Evolutionary conservation across 2,797 vertebrate genomes (phyloP), one percentile per base, ranked within the genome.

Genomic region (Danio aesculapii): DNA sequence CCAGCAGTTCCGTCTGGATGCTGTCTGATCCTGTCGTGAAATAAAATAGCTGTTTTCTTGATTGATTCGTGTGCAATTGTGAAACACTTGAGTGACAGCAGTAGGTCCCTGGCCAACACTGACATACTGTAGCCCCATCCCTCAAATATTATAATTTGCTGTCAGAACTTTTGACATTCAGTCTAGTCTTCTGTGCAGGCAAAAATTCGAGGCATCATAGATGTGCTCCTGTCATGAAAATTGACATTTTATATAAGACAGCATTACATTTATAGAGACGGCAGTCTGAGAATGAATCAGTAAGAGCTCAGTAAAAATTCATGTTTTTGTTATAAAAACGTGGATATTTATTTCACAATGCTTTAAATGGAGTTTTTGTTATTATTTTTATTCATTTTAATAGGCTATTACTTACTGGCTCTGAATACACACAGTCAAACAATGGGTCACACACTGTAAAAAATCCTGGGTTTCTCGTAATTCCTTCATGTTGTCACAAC

Each of bases 121-220:
- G 19, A 68, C 46, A 68, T 71, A 30, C 55, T 61, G 43, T 10
- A n/a, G n/a, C 13, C 3, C 71, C 41, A 61, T 74, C 55, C 43
- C 47, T 74, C 44, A 59, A 47, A 30, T 61, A 74, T 61, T 74
- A 74, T 43, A 74, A 61, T 61, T 21, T 59, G 17, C 71, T 74
- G 19, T 74, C 55, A 74, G 55, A 74, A 16, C 44, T 47, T 50
- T 16, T 50, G 47, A 5, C 19, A 30, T 74, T 58, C 16, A 17
- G 43, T 46, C 10, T 30, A 73, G 17, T n/a, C 14, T 58, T 46
- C 55, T 46, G 17, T 1, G 4, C 17, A 43, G 4, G 52, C 30
- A 55, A 44, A 14, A 57, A 43, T 44, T 44, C 57, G 41, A 46
- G 70, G 41, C 53, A 58, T 21, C 11, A 55, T 58, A n/a, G 52